Percentiles rank a stretch among this genome's conserved stretches.
These are phyloP conservation scores for Aselliscus stoliczkanus DNA, from an alignment of 2,797 vertebrate genomes.

Conservation along the genomic window DNA sequence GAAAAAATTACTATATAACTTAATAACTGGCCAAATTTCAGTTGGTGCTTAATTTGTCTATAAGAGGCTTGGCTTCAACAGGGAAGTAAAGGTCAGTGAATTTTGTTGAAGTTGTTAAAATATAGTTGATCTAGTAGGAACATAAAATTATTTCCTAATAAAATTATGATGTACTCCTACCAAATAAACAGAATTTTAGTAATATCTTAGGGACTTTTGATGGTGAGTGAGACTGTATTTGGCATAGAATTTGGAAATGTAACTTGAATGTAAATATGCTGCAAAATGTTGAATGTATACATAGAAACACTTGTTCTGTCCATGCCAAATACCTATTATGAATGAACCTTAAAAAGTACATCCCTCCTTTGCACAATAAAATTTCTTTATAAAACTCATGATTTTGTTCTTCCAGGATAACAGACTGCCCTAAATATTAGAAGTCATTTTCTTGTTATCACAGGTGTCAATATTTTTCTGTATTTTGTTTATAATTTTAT, in stretches of 20 bases:
- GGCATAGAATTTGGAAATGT: conserved; percentile 75
- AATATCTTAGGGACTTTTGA: conserved; percentile 50
- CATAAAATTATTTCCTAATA: conserved; percentile 61
- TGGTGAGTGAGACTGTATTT: conserved; percentile 55
- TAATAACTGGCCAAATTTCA: background rate
- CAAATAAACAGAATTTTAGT: conserved; percentile 12
- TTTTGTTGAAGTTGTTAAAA: conserved; percentile 56
- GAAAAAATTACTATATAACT: background rate
- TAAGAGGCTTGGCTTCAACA: background rate
- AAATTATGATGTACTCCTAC: background rate
- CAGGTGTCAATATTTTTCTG: conserved; percentile 76
- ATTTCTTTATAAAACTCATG: conserved; percentile 74
- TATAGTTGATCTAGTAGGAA: conserved; percentile 47
- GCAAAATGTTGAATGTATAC: conserved; percentile 72
- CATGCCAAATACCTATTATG: conserved; percentile 77
- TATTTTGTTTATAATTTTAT: conserved; percentile 77
- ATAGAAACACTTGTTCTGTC: conserved; percentile 74
- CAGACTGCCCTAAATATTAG: conserved; percentile 21
- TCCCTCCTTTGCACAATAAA: conserved; percentile 77
- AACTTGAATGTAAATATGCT: conserved; percentile 84
- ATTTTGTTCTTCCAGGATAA: conserved; percentile 32
- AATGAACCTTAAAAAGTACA: conserved; percentile 77
- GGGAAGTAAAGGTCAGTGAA: background rate
- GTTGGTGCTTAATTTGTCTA: conserved; percentile 17
- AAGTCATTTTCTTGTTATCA: conserved; percentile 57